Percentiles rank a stretch among this genome's conserved stretches.
Conservation (phyloP, 92 coral and sea anemone genomes). For the Metridium senile region DNA sequence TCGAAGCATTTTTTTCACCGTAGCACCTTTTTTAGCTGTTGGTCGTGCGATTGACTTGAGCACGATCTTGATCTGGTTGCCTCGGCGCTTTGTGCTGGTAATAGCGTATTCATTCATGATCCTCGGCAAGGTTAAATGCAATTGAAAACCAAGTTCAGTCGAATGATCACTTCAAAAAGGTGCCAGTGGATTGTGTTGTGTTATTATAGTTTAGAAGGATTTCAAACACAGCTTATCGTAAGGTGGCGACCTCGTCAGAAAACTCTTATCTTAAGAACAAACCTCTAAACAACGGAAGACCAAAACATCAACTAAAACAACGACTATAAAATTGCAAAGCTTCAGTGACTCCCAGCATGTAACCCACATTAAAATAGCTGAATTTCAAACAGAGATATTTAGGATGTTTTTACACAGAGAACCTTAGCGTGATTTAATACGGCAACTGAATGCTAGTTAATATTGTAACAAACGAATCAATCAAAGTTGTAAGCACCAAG, state of each 20-base stretch:
- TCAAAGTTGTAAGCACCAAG: background rate
- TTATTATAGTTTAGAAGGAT: conserved; percentile 4
- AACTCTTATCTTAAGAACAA: conserved; percentile 2
- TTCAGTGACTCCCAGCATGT: conserved; percentile 29
- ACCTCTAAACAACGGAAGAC: background rate
- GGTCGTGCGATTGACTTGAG: conserved; percentile 47
- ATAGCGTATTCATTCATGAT: no score
- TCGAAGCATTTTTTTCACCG: conserved; percentile 11
- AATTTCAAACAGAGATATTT: no score
- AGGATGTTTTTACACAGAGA: background rate
- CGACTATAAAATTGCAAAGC: conserved; percentile 1
- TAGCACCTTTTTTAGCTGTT: conserved; percentile 2
- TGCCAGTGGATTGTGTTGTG: conserved; percentile 20
- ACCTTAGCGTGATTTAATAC: no score
- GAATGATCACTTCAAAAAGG: background rate
- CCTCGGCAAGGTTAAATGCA: conserved; percentile 28
- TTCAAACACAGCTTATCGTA: conserved; percentile 6
- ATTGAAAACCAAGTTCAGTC: conserved; percentile 23
- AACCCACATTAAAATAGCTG: background rate
- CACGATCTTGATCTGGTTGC: conserved; percentile 45
- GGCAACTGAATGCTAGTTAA: background rate
- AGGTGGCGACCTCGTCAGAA: conserved; percentile 6
- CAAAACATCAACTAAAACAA: background rate
- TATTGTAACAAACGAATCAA: background rate
- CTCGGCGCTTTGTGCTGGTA: conserved; percentile 32